Base-by-base conservation (phyloP, 2,113 vertebrate genomes). In the Macroglossus sobrinus region DNA sequence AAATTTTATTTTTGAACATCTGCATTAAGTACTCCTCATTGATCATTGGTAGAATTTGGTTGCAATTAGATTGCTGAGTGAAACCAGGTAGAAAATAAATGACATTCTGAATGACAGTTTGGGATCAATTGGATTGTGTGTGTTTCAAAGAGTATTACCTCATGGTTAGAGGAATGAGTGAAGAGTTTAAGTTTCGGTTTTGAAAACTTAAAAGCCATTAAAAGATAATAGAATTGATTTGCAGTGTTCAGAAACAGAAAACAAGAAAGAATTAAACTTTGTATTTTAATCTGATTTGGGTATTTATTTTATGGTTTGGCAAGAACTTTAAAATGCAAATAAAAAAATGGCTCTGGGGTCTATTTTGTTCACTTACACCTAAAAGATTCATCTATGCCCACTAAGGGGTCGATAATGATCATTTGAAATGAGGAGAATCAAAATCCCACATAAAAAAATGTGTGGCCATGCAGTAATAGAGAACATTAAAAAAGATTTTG, bases 141-240 rank as follows among this genome's bases (percentile, higher is more conserved):
- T 84, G 59, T 93, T 35, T 91, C 79, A 84, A 63, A 50, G 24
- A 78, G n/a, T 55, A 50, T n/a, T 92, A 86, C 92, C 33, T 40
- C 81, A 43, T 55, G 72, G 35, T 11, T 18, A 94, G 47, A 96
- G 10, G 79, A 96, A 13, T 66, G 69, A 93, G 8, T 59, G 76
- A 95, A 96, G 9, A 2, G 7, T 13, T 74, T 33, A 26, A 81
- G 15, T 76, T 18, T 81, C 40, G 55, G 30, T 38, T 91, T 76
- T 35, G 15, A 79, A 14, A 89, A 6, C 59, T 72, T 53, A 3
- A 38, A 94, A 90, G 30, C n/a, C 55, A 89, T 43, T 81, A 69
- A 97, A 97, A 90, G 55, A 47, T 38, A 15, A 28, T 63, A 94
- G 30, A 33, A 74, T 40, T 85, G 78, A 66, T 71, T 97, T 57